A percentile compares a stretch with the other conserved stretches of the same genome.
Evolutionary conservation across 1,140 invertebrate species (phyloP).

Genomic region (Habropoda laboriosa): DNA sequence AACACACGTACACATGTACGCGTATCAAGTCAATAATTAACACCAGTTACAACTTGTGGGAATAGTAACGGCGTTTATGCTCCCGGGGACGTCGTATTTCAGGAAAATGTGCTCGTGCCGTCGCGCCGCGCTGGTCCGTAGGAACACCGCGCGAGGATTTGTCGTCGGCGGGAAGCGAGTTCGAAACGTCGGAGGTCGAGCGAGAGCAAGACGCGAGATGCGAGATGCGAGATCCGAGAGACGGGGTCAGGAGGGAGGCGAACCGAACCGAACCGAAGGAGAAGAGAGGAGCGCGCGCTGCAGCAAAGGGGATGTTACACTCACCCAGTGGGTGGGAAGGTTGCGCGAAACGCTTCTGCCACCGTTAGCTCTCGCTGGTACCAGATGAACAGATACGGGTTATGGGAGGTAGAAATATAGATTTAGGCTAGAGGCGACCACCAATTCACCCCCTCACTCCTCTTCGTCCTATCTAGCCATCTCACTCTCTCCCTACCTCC

Average conservation of each 20-base stretch:
- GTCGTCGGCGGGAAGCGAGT: conserved; percentile 60
- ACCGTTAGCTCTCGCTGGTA: conserved; percentile 66
- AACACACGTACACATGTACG: conserved; percentile 53
- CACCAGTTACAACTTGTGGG: conserved; percentile 82
- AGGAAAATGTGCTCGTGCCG: conserved; percentile 80
- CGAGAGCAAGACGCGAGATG: conserved; percentile 15
- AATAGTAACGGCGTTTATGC: conserved; percentile 81
- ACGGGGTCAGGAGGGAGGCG: not conserved
- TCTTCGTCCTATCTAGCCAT: too few species aligned
- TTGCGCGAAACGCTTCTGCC: conserved; percentile 64
- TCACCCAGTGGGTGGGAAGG: conserved; percentile 53
- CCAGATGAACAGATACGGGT: conserved; percentile 79
- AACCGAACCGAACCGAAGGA: conserved; percentile 1
- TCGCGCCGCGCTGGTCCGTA: conserved; percentile 63
- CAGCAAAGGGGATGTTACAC: conserved; percentile 22
- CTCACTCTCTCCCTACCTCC: too few species aligned
- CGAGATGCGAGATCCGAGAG: not conserved
- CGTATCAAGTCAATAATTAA: conserved; percentile 81
- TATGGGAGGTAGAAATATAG: conserved; percentile 77
- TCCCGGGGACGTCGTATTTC: conserved; percentile 81
- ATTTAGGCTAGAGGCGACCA: conserved; percentile 75
- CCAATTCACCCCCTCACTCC: conserved; percentile 54
- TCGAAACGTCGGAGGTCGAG: conserved; percentile 59
- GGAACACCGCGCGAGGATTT: conserved; percentile 65
- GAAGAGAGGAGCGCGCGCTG: not conserved